Base-by-base conservation (phyloP, 2,797 vertebrate genomes). In the Zenarchopterus dispar region DNA sequence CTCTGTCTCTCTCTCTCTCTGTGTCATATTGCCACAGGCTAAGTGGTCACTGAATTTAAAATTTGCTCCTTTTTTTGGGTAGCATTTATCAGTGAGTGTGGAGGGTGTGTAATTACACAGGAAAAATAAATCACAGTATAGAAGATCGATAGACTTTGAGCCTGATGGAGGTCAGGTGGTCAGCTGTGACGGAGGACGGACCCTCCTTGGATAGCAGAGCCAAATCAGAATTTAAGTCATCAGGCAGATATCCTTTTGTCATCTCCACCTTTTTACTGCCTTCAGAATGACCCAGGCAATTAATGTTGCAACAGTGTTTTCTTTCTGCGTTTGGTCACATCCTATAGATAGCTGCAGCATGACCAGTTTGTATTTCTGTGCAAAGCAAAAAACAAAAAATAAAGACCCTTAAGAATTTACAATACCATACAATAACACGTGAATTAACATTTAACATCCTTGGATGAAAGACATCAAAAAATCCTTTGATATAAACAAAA, bases 221-320 rank as follows among this genome's bases (percentile, higher is more conserved):
- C 63, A 84, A 72, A 79, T 67, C 59, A 70, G 81, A 88, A 84
- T 54, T 81, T 70, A 75, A 90, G 63, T 63, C 81, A 88, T 85
- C 73, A 84, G 61, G 60, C 48, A 73, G 79, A 84, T 46, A 63
- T 28, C 53, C 41, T 49, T 67, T 46, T 62, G 67, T 62, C 44
- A 60, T 45, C 79, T 82, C 80, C 82, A 53, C 69, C 74, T 71
- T 63, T 48, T 47, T 45, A 31, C 57, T 67, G 75, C 72, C 69
- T 74, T 62, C 26, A 62, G 56, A 68, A 65, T 63, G 67, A 84
- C 53, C 62, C 72, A 49, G 58, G 65, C 28, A 67, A 21, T 41
- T 44, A 1, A 41, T n/a, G 5, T 36, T 18, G 26, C 31, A 19
- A 71, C 15, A 28, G 36, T 6, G 31, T 49, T 52, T 54, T 42